Evolutionary conservation across 2,888 invertebrate genomes (phyloP).

Genomic region (Argynnis bischoffii): DNA sequence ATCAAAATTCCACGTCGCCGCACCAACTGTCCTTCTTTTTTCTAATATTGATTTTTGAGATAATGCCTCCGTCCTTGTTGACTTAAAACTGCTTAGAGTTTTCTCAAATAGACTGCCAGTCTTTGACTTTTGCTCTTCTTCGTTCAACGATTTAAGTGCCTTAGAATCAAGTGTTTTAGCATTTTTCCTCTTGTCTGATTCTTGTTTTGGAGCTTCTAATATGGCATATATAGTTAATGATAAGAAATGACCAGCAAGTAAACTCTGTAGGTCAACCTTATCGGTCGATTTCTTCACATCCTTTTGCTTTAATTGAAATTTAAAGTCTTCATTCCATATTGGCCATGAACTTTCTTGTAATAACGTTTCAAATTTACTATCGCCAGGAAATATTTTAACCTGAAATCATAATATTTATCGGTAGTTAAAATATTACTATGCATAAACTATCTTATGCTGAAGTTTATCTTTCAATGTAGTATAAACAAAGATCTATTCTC

Average conservation of each 20-base stretch:
- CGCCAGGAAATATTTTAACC: conserved; percentile 90
- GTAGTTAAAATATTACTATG: no score
- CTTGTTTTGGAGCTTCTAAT: conserved; percentile 81
- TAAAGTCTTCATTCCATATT: conserved; percentile 90
- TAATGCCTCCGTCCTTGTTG: conserved; percentile 69
- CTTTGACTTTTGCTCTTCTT: conserved; percentile 76
- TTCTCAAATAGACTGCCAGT: conserved; percentile 72
- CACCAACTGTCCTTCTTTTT: conserved; percentile 85
- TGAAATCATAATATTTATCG: conserved; percentile 60
- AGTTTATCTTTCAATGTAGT: no score
- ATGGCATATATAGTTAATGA: conserved; percentile 87
- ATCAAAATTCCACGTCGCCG: conserved; percentile 86
- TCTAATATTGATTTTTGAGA: conserved; percentile 80
- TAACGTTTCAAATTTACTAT: conserved; percentile 88
- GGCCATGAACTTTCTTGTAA: conserved; percentile 90
- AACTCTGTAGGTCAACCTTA: conserved; percentile 78
- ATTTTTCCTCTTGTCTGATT: conserved; percentile 64
- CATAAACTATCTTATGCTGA: no score
- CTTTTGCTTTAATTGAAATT: conserved; percentile 84
- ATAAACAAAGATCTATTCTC: no score
- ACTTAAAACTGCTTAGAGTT: conserved; percentile 75
- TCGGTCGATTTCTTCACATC: conserved; percentile 74
- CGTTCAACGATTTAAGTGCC: conserved; percentile 63
- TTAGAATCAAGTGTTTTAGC: conserved; percentile 63
- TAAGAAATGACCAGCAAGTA: conserved; percentile 85